Evolutionary conservation across 37 sponge, comb jelly and placozoan species (phyloP), one percentile per base, ranked within the genome.

Genomic region (Cliona cf. orientalis): DNA sequence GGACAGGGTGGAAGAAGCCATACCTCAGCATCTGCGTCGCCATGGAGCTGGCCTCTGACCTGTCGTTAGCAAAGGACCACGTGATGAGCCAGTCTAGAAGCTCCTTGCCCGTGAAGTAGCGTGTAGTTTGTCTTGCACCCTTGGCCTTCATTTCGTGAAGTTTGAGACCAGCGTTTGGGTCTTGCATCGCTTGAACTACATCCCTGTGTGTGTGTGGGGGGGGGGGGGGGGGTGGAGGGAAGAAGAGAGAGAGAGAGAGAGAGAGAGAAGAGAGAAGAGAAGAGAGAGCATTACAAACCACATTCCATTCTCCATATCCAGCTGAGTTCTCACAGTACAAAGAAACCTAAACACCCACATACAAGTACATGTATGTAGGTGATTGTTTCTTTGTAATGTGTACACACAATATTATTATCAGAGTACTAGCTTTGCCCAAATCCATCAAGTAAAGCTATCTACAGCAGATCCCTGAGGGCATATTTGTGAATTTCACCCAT

Each of bases 141-240:
- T 80, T 80, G 0, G 28, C 21, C 65, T 58, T 68, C 40, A 81
- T 42, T 40, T 82, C 79, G 9, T 22, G 17, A 38, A 91, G 42
- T 19, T 39, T 56, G 26, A 91, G 69, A 28, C 91, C 91, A 40
- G 81, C 91, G 2, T 14, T 26, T 4, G 58, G 71, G 61, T 91
- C 91, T 41, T 91, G 91, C 91, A 91, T 91, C 0, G 91, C 91
- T 58, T 82, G 63, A 1, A 91, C 83, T 2, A 91, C 77, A 17
- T 91, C 87, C 58, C 91, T 91, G 55, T 3, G 37, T 31, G 56
- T 5, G 25, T 26, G 41, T 9, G 29, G 55, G 26, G 33, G 25
- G 64, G 46, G 46, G 43, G 44, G 25, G 23, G 46, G 26, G 44
- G 71, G 46, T 19, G 71, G 71, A 25, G 46, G 46, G 25, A 61